A percentile compares a stretch with the other conserved stretches of the same genome.
Evolutionary conservation across 2,888 invertebrate genomes (phyloP).

Genomic region (Aporophyla nigra): DNA sequence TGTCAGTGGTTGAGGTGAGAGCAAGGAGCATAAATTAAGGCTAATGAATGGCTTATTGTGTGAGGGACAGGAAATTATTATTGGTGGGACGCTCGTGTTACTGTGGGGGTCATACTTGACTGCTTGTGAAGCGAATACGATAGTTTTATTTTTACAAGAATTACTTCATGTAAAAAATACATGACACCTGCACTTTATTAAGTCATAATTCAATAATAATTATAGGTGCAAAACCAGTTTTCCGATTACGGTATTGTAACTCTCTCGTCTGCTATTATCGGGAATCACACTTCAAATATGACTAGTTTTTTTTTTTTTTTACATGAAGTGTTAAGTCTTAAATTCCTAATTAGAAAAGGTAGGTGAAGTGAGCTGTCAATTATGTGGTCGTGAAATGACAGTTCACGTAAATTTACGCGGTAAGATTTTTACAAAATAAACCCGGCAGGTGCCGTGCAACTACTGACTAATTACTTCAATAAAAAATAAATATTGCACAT

Average conservation of each 20-base stretch:
- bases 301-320: background rate
- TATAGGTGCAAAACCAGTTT: slow-evolving; percentile 10
- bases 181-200: slow-evolving; percentile 14
- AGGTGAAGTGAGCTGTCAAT: background rate
- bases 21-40: slow-evolving; percentile 89
- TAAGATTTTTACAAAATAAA: background rate
- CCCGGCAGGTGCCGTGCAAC: background rate
- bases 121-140: slow-evolving; percentile 31
- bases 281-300: background rate
- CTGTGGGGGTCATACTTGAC: slow-evolving; percentile 73
- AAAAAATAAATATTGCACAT: background rate
- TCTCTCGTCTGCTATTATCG: background rate
- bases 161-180: background rate
- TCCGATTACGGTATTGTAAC: slow-evolving; percentile 4
- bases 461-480: background rate
- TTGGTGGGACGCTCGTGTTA: slow-evolving; percentile 81
- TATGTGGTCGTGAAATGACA: background rate
- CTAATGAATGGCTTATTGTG: slow-evolving; percentile 90
- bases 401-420: background rate
- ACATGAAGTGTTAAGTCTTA: background rate
- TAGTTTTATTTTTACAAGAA: slow-evolving; percentile 6
- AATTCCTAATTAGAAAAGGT: background rate
- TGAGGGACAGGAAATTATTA: slow-evolving; percentile 89
- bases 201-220: slow-evolving; percentile 20
- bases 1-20: slow-evolving; percentile 82